phyloP scores from a whole-genome alignment of 2,888 invertebrate species.

The Dioctria linearis region DNA sequence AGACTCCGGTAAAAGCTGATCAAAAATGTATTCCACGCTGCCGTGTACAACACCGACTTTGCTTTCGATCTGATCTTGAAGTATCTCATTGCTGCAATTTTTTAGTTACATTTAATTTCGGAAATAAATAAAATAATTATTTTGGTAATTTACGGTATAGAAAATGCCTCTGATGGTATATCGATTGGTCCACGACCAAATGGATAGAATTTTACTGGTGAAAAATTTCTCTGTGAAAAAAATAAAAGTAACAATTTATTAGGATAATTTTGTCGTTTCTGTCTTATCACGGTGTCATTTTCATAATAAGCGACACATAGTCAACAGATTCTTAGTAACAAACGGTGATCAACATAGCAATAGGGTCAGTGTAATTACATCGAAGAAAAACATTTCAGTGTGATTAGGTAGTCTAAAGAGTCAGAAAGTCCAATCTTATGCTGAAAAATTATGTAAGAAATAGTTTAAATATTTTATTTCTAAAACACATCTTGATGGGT shows the following conservation, averaged over 20 bases:
- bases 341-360: too few species aligned
- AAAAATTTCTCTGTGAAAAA: not conserved
- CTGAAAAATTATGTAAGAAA: too few species aligned
- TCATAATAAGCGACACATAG: too few species aligned
- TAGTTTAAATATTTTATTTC: too few species aligned
- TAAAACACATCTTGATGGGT: too few species aligned
- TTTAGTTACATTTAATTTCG: not conserved
- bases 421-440: too few species aligned
- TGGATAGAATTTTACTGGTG: not conserved
- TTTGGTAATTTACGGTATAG: not conserved
- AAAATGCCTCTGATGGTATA: not conserved
- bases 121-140: not conserved
- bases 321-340: too few species aligned
- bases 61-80: not conserved
- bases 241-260: not conserved
- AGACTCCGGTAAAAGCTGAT: not conserved
- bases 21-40: constrained; percentile 9
- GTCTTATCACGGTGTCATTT: too few species aligned
- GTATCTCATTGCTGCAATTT: not conserved
- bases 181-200: not conserved
- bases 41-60: not conserved
- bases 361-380: too few species aligned
- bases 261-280: too few species aligned
- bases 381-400: too few species aligned
- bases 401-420: too few species aligned